Evolutionary conservation across 2,888 invertebrate genomes (phyloP).

Genomic region (Silvanus unidentatus): DNA sequence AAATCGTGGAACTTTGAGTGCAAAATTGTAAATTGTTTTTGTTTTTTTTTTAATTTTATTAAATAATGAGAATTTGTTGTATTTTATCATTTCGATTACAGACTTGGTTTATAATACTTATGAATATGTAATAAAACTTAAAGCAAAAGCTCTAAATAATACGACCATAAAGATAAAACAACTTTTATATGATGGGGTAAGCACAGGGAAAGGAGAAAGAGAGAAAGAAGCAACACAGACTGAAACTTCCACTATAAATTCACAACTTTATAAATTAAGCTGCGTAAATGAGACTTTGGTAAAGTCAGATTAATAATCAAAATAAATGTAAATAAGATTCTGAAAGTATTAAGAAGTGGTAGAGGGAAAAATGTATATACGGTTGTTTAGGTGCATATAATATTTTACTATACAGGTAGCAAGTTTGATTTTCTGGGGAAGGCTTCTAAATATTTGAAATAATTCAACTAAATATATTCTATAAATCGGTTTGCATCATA

Average conservation of each 20-base stretch:
- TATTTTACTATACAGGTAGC: conserved; percentile 19
- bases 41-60: conserved; percentile 5
- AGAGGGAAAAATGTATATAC: conserved; percentile 24
- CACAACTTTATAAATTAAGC: conserved; percentile 47
- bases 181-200: conserved; percentile 23
- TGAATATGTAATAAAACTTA: conserved; percentile 45
- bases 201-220: too few species aligned
- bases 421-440: neutral
- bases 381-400: too few species aligned
- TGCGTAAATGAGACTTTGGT: conserved; percentile 46
- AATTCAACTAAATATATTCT: too few species aligned
- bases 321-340: conserved; percentile 44
- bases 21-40: conserved; percentile 26
- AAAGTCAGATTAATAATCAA: conserved; percentile 48
- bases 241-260: conserved; percentile 46
- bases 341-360: too few species aligned
- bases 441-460: too few species aligned
- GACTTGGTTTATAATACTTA: conserved; percentile 30
- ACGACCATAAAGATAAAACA: conserved; percentile 46
- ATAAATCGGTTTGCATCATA: too few species aligned
- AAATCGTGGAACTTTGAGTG: too few species aligned
- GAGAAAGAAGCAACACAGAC: too few species aligned
- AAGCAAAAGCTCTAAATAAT: conserved; percentile 39
- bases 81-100: conserved; percentile 31
- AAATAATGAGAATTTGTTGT: neutral